Base-by-base conservation (phyloP, 2,797 vertebrate genomes). In the Arremon aurantiirostris region DNA sequence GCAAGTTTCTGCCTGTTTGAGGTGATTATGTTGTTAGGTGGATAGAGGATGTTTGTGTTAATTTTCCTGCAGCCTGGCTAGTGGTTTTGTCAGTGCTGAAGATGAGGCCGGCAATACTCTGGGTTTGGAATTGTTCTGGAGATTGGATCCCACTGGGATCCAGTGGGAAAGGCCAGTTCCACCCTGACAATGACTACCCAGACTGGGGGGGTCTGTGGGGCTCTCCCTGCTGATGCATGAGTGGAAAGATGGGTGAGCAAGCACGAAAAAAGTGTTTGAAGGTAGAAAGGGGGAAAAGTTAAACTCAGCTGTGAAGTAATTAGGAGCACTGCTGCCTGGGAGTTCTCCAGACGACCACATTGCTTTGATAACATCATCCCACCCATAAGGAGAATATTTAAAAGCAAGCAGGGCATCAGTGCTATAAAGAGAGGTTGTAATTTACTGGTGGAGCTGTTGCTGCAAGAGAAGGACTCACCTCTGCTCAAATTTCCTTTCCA, bases 1-100 rank as follows among this genome's bases (percentile, higher is more conserved):
- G 20, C 8, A 11, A 32, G 19, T 68, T 82, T 78, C 61, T 90
- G 66, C 8, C 53, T 84, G 13, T 59, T 70, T 82, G 60, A 86
- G 52, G 9, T 0, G 0, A 20, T 50, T 1, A 0, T 42, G 15
- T 10, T 72, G 6, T 53, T 70, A 24, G n/a, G 14, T 0, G 0
- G n/a, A 32, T 10, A 49, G 52, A 79, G 30, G 60, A 73, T 24
- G 19, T 71, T 83, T 7, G 7, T 66, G 30, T 41, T 63, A 5
- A 3, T 72, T 92, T 89, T 93, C 56, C 39, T 55, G n/a, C 15
- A 41, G 42, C 28, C 57, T 72, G 28, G 26, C 35, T 59, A 20
- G 59, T 24, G 72, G 32, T n/a, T 68, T 93, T 11, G 11, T n/a
- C 34, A 18, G 16, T 81, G 50, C 22, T 88, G 49, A 34, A 63